Percentiles rank a stretch among this genome's conserved stretches.
phyloP scores from a whole-genome alignment of 2,113 vertebrate species.

The Tapirus terrestris region DNA sequence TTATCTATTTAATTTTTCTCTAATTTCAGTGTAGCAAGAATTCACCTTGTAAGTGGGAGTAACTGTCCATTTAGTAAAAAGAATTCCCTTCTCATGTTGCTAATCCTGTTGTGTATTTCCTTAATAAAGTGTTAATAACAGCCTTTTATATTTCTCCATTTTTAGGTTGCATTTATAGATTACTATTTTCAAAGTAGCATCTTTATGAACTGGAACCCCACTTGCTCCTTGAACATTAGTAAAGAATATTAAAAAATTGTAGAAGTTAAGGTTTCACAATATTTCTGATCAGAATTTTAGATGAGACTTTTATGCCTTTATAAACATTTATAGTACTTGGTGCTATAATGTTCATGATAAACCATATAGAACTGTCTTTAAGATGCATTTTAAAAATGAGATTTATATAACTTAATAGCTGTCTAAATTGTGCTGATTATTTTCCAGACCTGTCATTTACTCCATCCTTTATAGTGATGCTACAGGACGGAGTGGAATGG shows the following conservation, averaged over 20 bases:
- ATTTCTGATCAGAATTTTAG: constrained; percentile 48
- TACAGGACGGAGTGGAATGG: constrained; percentile 93
- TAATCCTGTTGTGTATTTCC: constrained; percentile 50
- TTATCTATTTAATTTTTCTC: constrained; percentile 80
- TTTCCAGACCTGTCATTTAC: constrained; percentile 82
- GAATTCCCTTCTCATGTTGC: constrained; percentile 59
- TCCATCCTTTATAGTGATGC: constrained; percentile 92
- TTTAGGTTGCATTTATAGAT: constrained; percentile 37
- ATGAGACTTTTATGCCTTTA: constrained; percentile 29
- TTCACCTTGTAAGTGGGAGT: constrained; percentile 75
- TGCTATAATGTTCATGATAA: not conserved
- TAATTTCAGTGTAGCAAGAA: constrained; percentile 77
- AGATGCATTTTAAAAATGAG: constrained; percentile 27
- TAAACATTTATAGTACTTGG: constrained; percentile 16
- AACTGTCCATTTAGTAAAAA: constrained; percentile 74
- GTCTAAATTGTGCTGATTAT: constrained; percentile 73
- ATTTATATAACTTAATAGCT: constrained; percentile 47
- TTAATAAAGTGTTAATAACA: constrained; percentile 57
- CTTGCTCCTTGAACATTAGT: constrained; percentile 31
- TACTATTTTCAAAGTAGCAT: constrained; percentile 34
- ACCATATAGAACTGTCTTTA: not conserved
- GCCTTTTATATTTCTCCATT: constrained; percentile 46
- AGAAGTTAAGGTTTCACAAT: constrained; percentile 45
- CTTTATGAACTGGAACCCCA: constrained; percentile 31
- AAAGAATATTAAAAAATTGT: constrained; percentile 56